phyloP scores from a whole-genome alignment of 1,140 invertebrate genomes.

The Psix sp. region DNA sequence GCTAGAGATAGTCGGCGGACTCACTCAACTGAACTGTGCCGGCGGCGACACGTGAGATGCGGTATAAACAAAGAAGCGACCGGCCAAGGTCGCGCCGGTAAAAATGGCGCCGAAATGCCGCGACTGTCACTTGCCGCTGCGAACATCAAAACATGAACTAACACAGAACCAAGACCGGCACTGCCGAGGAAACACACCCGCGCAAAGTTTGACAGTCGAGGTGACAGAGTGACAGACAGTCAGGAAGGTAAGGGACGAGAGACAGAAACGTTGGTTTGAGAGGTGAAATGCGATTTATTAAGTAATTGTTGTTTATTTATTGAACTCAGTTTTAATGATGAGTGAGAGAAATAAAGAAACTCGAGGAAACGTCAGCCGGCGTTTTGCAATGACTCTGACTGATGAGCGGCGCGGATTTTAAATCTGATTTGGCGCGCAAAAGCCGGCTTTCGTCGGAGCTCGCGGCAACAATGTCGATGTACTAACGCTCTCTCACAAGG shows the following conservation, averaged over 20 bases:
- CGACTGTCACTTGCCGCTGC: conserved; percentile 20
- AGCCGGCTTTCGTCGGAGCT: conserved; percentile 46
- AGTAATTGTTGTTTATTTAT: too few species aligned
- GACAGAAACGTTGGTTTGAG: too few species aligned
- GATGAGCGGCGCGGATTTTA: background rate
- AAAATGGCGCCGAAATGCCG: conserved; percentile 45
- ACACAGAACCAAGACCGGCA: conserved; percentile 14
- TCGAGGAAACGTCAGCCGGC: too few species aligned
- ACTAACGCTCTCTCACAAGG: conserved; percentile 65
- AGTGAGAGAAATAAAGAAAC: too few species aligned
- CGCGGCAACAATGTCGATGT: conserved; percentile 17
- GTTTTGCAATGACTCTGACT: too few species aligned
- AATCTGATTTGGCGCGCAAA: conserved; percentile 41
- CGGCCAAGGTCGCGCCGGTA: conserved; percentile 45
- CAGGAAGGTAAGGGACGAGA: too few species aligned
- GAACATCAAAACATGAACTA: conserved; percentile 39
- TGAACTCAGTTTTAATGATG: too few species aligned
- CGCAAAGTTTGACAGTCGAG: too few species aligned
- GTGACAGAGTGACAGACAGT: too few species aligned
- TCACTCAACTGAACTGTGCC: background rate
- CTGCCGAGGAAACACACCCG: conserved; percentile 21
- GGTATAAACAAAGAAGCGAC: conserved; percentile 44
- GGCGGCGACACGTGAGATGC: conserved; percentile 42
- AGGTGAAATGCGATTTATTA: too few species aligned
- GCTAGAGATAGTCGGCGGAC: background rate